These are phyloP conservation scores for Pterostichus niger DNA, from an alignment of 2,888 invertebrate species.

Conservation along the genomic window DNA sequence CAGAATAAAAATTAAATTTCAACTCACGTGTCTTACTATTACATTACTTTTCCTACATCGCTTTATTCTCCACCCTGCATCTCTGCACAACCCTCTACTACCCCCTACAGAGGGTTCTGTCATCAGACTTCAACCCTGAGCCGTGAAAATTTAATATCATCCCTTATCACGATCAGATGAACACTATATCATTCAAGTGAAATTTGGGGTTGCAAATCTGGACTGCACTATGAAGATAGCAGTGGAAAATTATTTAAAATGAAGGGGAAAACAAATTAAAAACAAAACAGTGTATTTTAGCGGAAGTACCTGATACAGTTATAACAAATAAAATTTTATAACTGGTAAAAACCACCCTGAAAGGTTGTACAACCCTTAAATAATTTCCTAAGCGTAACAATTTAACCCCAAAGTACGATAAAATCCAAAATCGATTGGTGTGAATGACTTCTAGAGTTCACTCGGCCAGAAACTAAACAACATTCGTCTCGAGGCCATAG, in stretches of 20 bases:
- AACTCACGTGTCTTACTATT: constrained; percentile 14
- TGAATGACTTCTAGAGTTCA: not conserved
- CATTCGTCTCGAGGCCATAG: too few species aligned
- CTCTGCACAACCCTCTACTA: not conserved
- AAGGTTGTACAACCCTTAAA: too few species aligned
- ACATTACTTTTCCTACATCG: constrained; percentile 10
- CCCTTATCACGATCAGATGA: constrained; percentile 34
- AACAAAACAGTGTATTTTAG: too few species aligned
- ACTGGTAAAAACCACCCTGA: too few species aligned
- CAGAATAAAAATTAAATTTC: constrained; percentile 5
- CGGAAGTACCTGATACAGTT: too few species aligned
- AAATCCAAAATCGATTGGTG: constrained; percentile 14
- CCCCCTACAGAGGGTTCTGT: not conserved
- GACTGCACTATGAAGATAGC: too few species aligned
- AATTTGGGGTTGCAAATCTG: too few species aligned
- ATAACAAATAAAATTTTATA: too few species aligned
- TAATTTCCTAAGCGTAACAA: not conserved
- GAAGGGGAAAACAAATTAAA: too few species aligned
- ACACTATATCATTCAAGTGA: not conserved
- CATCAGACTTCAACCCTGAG: constrained; percentile 21
- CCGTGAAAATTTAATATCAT: constrained; percentile 49
- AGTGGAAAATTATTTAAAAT: too few species aligned
- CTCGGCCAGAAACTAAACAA: too few species aligned
- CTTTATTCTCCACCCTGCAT: not conserved
- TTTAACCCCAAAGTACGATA: not conserved